These are phyloP conservation scores for Garra rufa DNA, from an alignment of 2,113 vertebrate genomes.

Conservation along the genomic window DNA sequence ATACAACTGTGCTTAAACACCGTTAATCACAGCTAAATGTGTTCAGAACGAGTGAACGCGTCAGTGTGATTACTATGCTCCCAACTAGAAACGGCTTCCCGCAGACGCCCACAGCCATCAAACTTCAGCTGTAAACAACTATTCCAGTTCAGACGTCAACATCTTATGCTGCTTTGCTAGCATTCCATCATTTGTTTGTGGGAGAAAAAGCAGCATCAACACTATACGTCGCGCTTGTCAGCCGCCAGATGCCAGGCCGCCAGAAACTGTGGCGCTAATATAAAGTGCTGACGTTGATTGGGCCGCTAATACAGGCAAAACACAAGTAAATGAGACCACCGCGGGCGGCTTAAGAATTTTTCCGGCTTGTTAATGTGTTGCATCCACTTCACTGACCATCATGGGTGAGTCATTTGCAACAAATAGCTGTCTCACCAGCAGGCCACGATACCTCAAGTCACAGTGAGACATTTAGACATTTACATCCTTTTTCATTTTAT, in stretches of 20 bases:
- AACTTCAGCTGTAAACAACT: slow-evolving; percentile 35
- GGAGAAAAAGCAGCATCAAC: slow-evolving; percentile 22
- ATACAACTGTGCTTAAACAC: slow-evolving; percentile 28
- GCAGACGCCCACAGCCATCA: slow-evolving; percentile 41
- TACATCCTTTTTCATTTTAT: slow-evolving; percentile 32
- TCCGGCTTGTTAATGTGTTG: slow-evolving; percentile 34
- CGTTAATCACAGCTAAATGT: slow-evolving; percentile 36
- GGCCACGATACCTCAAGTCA: slow-evolving; percentile 19
- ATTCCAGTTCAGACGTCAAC: slow-evolving; percentile 29
- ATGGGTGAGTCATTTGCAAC: slow-evolving; percentile 23
- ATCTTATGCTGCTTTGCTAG: slow-evolving; percentile 8
- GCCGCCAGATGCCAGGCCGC: background rate
- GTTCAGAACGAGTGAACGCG: slow-evolving; percentile 21
- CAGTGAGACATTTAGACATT: slow-evolving; percentile 42
- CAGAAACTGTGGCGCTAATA: slow-evolving; percentile 26
- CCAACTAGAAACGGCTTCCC: slow-evolving; percentile 41
- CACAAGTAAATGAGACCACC: background rate
- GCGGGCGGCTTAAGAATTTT: slow-evolving; percentile 19
- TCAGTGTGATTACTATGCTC: slow-evolving; percentile 54
- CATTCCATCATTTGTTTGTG: slow-evolving; percentile 19
- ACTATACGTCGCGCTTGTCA: slow-evolving; percentile 16
- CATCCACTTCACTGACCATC: slow-evolving; percentile 42
- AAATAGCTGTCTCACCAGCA: slow-evolving; percentile 40
- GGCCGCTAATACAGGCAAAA: slow-evolving; percentile 19
- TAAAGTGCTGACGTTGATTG: slow-evolving; percentile 44